phyloP scores from a whole-genome alignment of 2,888 invertebrate species.

The Uropetala carovei region DNA sequence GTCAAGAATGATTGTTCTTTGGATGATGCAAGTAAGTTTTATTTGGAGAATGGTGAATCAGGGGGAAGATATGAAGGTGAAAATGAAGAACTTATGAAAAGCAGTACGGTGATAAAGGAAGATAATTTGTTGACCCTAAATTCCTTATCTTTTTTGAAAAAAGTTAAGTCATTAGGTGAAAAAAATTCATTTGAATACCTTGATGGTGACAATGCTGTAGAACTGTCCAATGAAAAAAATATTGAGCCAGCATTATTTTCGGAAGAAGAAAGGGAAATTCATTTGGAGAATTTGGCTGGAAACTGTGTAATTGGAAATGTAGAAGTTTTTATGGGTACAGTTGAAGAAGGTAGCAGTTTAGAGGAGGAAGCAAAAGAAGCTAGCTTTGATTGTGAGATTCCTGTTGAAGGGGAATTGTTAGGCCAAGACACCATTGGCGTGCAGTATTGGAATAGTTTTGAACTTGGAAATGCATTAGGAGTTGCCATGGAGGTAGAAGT shows the following conservation, averaged over 20 bases:
- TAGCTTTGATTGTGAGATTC: not conserved
- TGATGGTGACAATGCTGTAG: not conserved
- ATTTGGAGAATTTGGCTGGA: not conserved
- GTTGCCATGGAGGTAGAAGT: constrained; percentile 56
- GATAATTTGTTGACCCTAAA: not conserved
- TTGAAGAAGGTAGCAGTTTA: not conserved
- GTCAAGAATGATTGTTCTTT: not conserved
- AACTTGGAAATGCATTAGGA: constrained; percentile 26
- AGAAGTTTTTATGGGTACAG: constrained; percentile 9
- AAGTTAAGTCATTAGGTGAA: not conserved
- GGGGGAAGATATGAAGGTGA: not conserved
- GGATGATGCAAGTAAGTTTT: not conserved
- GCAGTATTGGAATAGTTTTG: constrained; percentile 44
- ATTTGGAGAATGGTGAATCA: not conserved
- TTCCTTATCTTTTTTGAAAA: not conserved
- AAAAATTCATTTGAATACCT: not conserved
- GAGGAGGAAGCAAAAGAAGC: not conserved
- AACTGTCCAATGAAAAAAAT: not conserved
- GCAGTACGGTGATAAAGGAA: not conserved
- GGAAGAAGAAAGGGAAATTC: not conserved
- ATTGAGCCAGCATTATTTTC: not conserved
- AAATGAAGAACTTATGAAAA: not conserved
- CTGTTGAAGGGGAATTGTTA: not conserved
- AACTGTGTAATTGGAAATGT: constrained; percentile 26
- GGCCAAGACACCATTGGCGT: not conserved